Base-by-base conservation (phyloP, 2,113 vertebrate species). In the Indicator indicator region DNA sequence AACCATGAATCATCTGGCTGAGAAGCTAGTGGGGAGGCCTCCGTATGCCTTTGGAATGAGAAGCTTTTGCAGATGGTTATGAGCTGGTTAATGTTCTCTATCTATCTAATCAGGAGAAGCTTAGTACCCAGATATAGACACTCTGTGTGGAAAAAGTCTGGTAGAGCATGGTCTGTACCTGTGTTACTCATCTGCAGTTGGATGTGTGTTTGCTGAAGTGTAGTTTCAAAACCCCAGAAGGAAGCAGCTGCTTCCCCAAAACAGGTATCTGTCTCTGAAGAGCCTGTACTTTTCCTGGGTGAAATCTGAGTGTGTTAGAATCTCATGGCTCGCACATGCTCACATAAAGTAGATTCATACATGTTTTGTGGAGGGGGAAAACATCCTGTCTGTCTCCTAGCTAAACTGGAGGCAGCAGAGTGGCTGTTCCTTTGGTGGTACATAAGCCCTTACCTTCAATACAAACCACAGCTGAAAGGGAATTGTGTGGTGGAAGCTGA, bases 21-120 rank as follows among this genome's bases (percentile, higher is more conserved):
- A 58, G 40, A 62, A 54, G 26, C 30, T 58, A 40, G 4, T 19
- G 30, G 19, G 52, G 21, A 75, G 67, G 33, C 32, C 33, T 60
- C 16, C 0, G 0, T 74, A 23, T 0, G 3, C 24, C 44, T 86
- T 74, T 70, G n/a, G 32, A 71, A 24, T 52, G 9, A 3, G 27
- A 21, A 24, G 3, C 28, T 78, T 89, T 69, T 89, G 70, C 50
- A 67, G 68, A n/a, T 6, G 3, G 13, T 28, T 40, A 26, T 28
- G 68, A 58, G n/a, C 19, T 89, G 55, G 16, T 7, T 58, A 18
- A n/a, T 60, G 17, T 48, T 68, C 30, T 76, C 33, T 48, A 12
- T 54, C 40, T 17, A 4, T 64, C 54, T 79, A 56, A 68, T 65
- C 24, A 58, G 46, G n/a, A 85, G 26, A 76, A 69, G 30, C 30